Conservation (phyloP, 2,113 vertebrate species). For the Ranitomeya imitator region DNA sequence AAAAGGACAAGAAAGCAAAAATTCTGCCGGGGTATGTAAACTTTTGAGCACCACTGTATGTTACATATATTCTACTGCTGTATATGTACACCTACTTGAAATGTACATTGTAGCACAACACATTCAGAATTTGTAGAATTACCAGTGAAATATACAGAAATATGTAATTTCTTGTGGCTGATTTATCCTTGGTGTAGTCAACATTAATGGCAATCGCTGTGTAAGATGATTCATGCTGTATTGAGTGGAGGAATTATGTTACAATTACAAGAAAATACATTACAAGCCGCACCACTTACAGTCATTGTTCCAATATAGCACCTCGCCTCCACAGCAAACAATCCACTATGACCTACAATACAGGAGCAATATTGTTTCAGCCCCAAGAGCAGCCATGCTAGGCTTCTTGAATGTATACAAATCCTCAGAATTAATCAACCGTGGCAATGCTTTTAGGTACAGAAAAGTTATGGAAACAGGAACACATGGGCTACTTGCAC, state of each 20-base stretch:
- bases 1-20: too few species aligned
- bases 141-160: neutral
- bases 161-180: neutral
- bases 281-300: conserved; percentile 10
- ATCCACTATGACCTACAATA: neutral
- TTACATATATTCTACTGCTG: neutral
- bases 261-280: neutral
- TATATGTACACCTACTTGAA: neutral
- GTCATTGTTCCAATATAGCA: conserved; percentile 18
- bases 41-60: neutral
- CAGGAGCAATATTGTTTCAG: neutral
- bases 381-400: neutral
- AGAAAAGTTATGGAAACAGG: too few species aligned
- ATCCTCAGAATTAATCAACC: neutral
- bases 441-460: neutral
- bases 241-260: neutral
- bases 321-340: neutral
- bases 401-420: neutral
- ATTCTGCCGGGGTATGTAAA: too few species aligned
- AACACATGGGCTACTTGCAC: too few species aligned
- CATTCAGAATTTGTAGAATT: neutral
- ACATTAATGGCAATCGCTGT: neutral
- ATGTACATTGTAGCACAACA: neutral
- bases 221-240: neutral
- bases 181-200: neutral